These are phyloP conservation scores for Archips xylosteana DNA, from an alignment of 2,888 invertebrate species.

Conservation along the genomic window DNA sequence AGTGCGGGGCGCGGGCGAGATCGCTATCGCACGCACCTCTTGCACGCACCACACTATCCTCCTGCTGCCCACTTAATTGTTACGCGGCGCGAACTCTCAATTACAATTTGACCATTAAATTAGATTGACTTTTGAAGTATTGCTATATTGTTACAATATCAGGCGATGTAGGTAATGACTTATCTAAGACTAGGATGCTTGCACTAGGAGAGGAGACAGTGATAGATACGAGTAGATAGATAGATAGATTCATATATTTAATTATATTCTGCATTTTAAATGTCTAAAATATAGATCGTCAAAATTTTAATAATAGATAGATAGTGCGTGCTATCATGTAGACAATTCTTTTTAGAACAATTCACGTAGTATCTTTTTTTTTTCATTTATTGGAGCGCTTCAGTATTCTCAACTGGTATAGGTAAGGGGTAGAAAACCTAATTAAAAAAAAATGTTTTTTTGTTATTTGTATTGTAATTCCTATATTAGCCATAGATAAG, in stretches of 20 bases:
- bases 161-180: too few species aligned
- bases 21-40: slow-evolving; percentile 85
- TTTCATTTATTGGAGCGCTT: not conserved
- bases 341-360: too few species aligned
- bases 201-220: not conserved
- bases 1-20: slow-evolving; percentile 66
- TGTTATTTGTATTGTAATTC: not conserved
- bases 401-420: not conserved
- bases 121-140: slow-evolving; percentile 7
- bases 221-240: too few species aligned
- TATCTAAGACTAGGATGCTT: not conserved
- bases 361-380: not conserved
- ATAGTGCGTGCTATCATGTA: not conserved
- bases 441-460: too few species aligned
- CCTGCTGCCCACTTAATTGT: slow-evolving; percentile 82
- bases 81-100: slow-evolving; percentile 65
- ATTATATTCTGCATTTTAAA: too few species aligned
- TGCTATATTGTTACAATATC: not conserved
- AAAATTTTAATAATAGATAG: too few species aligned
- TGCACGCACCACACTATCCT: slow-evolving; percentile 85
- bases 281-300: too few species aligned
- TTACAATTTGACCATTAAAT: slow-evolving; percentile 44
- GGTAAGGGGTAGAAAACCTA: too few species aligned
- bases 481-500: not conserved
- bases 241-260: too few species aligned